These are phyloP conservation scores for Acleris cristana DNA, from an alignment of 2,888 invertebrate genomes.

Conservation along the genomic window DNA sequence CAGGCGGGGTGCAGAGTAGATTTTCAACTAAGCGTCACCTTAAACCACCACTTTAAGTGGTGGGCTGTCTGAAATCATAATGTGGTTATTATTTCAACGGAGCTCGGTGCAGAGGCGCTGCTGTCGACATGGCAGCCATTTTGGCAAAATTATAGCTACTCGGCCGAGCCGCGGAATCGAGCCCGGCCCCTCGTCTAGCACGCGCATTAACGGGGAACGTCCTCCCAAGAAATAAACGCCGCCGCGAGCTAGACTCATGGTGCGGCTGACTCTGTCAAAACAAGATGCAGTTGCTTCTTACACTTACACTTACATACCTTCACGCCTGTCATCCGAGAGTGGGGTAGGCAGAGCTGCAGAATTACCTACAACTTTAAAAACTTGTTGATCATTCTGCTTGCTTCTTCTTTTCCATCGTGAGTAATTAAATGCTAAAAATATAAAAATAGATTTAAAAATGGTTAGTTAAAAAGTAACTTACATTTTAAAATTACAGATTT, in stretches of 20 bases:
- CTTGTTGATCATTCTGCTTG: too few species aligned
- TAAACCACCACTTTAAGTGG: conserved; percentile 73
- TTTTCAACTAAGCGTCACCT: conserved; percentile 69
- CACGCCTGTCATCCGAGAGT: too few species aligned
- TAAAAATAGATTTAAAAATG: too few species aligned
- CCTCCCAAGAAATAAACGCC: conserved; percentile 25
- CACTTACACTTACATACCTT: too few species aligned
- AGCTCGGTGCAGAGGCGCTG: conserved; percentile 69
- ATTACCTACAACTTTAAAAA: too few species aligned
- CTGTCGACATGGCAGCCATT: conserved; percentile 79
- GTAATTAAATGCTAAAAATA: neutral
- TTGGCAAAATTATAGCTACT: conserved; percentile 79
- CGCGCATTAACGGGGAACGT: conserved; percentile 58
- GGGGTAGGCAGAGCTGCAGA: too few species aligned
- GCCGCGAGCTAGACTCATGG: neutral
- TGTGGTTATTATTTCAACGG: conserved; percentile 79
- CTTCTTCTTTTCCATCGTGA: neutral
- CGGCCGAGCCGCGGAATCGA: conserved; percentile 68
- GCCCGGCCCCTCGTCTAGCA: conserved; percentile 67
- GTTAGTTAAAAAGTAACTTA: too few species aligned
- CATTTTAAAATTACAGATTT: too few species aligned
- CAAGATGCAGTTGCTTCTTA: conserved; percentile 6
- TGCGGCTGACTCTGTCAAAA: neutral
- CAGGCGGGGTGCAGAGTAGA: conserved; percentile 58
- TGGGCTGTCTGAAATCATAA: conserved; percentile 76